phyloP scores from a whole-genome alignment of 2,113 vertebrate species.

The Serinus canaria region DNA sequence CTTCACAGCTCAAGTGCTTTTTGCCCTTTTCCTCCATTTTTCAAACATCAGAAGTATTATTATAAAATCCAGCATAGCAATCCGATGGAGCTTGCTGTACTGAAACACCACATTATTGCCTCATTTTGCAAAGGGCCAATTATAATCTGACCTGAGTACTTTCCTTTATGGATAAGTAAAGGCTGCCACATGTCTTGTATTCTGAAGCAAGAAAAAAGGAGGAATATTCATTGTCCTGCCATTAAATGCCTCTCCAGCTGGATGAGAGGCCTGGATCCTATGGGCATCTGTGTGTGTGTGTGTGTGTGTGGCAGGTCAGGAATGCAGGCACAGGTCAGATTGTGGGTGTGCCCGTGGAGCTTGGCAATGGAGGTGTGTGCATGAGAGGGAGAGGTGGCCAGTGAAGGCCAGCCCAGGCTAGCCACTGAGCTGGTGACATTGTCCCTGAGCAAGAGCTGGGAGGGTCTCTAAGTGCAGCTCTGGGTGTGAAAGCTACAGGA shows the following conservation, averaged over 20 bases:
- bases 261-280: rapidly evolving
- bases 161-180: not conserved
- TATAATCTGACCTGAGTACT: not conserved
- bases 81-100: not conserved
- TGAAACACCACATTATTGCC: not conserved
- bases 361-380: not conserved
- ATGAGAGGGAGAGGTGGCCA: rapidly evolving
- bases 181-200: not conserved
- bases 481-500: not conserved
- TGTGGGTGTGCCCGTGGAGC: rapidly evolving
- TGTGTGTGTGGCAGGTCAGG: too few species aligned
- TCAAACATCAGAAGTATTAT: not conserved
- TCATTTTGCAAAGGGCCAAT: not conserved
- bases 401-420: not conserved
- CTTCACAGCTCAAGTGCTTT: not conserved
- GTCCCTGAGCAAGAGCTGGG: not conserved
- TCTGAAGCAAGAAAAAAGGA: not conserved
- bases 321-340: rapidly evolving
- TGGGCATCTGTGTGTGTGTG: rapidly evolving
- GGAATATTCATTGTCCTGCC: not conserved
- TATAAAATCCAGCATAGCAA: not conserved
- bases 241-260: not conserved
- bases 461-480: not conserved
- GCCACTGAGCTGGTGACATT: not conserved
- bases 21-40: not conserved